Conservation (phyloP, 2,888 invertebrate species). For the Ommatoiulus sabulosus region DNA sequence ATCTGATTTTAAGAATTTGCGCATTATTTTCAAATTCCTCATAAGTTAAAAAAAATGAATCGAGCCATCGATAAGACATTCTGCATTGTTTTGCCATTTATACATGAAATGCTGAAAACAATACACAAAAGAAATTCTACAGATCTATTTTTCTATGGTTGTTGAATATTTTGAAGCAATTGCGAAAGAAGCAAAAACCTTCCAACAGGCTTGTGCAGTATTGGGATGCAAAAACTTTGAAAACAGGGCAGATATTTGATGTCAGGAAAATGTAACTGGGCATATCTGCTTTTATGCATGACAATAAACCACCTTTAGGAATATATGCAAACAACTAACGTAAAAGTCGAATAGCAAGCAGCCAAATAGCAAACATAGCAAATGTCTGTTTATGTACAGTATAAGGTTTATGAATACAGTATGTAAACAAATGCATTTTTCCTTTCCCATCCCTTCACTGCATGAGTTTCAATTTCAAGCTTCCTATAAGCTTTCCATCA, state of each 20-base stretch:
- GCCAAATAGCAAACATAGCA: background rate
- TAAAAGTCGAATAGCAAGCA: background rate
- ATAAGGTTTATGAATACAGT: background rate
- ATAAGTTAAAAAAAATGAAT: background rate
- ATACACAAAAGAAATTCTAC: background rate
- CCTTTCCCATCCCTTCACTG: background rate
- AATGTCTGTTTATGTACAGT: background rate
- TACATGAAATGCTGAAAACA: background rate
- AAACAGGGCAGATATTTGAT: background rate
- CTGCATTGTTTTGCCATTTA: background rate
- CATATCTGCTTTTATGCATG: background rate
- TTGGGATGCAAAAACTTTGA: background rate
- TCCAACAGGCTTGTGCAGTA: background rate
- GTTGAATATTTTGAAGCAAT: too few species aligned
- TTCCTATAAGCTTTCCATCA: background rate
- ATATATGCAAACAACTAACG: background rate
- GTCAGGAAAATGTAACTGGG: background rate
- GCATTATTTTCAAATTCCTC: background rate
- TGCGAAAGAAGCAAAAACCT: background rate
- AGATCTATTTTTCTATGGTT: background rate
- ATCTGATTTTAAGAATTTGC: background rate
- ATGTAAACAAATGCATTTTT: background rate
- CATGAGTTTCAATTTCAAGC: background rate
- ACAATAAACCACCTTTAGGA: background rate
- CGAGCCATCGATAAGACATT: background rate